These are phyloP conservation scores for Potamarius usumacintae DNA, from an alignment of 2,113 vertebrate species.

Conservation along the genomic window DNA sequence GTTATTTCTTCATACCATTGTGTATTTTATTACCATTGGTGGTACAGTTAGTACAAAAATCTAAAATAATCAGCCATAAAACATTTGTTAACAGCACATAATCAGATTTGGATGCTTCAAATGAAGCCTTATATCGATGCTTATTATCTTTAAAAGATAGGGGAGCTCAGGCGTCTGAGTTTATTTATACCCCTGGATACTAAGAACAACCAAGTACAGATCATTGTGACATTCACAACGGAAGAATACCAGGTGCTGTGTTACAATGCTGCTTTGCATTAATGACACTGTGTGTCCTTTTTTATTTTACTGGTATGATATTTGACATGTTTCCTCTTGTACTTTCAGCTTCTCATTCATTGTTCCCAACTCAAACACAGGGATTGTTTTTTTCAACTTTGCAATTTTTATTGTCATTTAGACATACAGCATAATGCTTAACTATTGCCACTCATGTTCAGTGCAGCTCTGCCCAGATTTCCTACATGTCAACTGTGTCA, in stretches of 20 bases:
- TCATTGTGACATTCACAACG: background rate
- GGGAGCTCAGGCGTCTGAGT: background rate
- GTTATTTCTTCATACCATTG: background rate
- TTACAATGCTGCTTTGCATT: background rate
- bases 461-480: background rate
- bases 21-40: background rate
- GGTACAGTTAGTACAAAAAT: background rate
- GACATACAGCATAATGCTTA: background rate
- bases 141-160: background rate
- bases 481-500: background rate
- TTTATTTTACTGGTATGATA: background rate
- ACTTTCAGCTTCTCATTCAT: background rate
- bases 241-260: background rate
- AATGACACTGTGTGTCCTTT: background rate
- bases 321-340: background rate
- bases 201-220: background rate
- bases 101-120: background rate
- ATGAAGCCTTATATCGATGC: background rate
- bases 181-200: background rate
- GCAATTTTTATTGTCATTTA: background rate
- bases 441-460: background rate
- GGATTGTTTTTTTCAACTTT: no score
- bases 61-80: background rate
- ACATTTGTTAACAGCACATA: background rate
- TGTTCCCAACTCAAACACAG: background rate